Percentiles rank a stretch among this genome's conserved stretches.
Evolutionary conservation across 2,797 vertebrate genomes (phyloP).

Genomic region (Okamejei kenojei): DNA sequence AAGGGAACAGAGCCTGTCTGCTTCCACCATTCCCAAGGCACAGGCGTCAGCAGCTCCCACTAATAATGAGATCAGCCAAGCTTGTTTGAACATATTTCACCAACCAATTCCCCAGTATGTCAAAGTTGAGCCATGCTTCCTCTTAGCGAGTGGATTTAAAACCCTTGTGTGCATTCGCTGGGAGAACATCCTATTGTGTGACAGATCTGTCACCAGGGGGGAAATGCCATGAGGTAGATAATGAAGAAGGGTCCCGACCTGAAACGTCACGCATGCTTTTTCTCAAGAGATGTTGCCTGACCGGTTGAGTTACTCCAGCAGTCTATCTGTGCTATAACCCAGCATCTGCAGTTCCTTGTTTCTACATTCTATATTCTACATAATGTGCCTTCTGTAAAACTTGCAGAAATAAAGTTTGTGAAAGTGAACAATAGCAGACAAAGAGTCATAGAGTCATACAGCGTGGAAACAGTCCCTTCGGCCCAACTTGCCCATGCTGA

Average conservation of each 20-base stretch:
- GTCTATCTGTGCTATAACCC: no score
- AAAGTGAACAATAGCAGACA: not conserved
- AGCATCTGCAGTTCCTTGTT: no score
- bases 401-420: no score
- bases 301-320: no score
- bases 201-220: not conserved
- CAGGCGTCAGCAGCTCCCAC: not conserved
- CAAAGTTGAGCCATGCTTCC: not conserved
- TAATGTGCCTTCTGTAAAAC: not conserved
- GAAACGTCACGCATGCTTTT: no score
- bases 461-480: no score
- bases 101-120: not conserved
- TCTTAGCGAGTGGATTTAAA: not conserved
- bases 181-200: not conserved
- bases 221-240: not conserved
- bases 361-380: no score
- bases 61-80: slow-evolving; percentile 16
- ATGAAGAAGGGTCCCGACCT: not conserved
- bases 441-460: no score
- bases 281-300: no score
- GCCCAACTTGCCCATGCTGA: no score
- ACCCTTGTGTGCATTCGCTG: not conserved
- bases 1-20: not conserved
- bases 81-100: not conserved
- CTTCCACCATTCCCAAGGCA: not conserved